Percentiles rank a stretch among this genome's conserved stretches.
Evolutionary conservation across 1,140 invertebrate species (phyloP).

Genomic region (Hyphantria cunea): DNA sequence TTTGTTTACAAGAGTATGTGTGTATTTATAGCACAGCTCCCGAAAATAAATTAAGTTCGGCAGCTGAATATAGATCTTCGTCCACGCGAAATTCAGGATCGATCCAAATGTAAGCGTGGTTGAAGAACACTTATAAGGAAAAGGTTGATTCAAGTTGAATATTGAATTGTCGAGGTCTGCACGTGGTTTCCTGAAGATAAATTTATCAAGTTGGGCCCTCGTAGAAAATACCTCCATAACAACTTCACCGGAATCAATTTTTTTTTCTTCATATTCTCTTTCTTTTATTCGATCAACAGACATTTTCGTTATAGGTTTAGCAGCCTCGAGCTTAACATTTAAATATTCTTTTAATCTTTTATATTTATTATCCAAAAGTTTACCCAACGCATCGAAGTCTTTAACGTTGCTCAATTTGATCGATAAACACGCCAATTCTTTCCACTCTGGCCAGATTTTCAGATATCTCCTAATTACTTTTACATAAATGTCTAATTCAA

Average conservation of each 20-base stretch:
- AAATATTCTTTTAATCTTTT: constrained; percentile 51
- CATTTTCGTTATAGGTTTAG: constrained; percentile 34
- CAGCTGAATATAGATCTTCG: constrained; percentile 35
- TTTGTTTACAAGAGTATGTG: constrained; percentile 38
- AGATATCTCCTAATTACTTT: constrained; percentile 64
- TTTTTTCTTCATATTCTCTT: constrained; percentile 9
- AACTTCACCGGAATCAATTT: constrained; percentile 20
- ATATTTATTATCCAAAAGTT: constrained; percentile 48
- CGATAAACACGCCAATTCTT: constrained; percentile 51
- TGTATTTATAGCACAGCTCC: constrained; percentile 41
- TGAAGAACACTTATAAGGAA: constrained; percentile 31
- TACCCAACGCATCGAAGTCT: constrained; percentile 30
- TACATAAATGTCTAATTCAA: constrained; percentile 63
- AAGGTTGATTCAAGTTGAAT: constrained; percentile 41
- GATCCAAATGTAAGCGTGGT: constrained; percentile 36
- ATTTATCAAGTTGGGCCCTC: constrained; percentile 49
- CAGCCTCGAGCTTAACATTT: constrained; percentile 36
- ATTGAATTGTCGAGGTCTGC: constrained; percentile 38
- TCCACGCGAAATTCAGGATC: constrained; percentile 51
- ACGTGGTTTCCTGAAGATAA: constrained; percentile 49
- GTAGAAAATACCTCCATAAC: constrained; percentile 52
- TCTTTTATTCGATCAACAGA: constrained; percentile 10
- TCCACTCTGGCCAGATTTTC: constrained; percentile 69
- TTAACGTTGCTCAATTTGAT: constrained; percentile 36
- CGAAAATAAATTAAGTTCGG: constrained; percentile 29